These are phyloP conservation scores for Drosophila neoperkinsi DNA, from an alignment of 2,888 invertebrate species.

Conservation along the genomic window DNA sequence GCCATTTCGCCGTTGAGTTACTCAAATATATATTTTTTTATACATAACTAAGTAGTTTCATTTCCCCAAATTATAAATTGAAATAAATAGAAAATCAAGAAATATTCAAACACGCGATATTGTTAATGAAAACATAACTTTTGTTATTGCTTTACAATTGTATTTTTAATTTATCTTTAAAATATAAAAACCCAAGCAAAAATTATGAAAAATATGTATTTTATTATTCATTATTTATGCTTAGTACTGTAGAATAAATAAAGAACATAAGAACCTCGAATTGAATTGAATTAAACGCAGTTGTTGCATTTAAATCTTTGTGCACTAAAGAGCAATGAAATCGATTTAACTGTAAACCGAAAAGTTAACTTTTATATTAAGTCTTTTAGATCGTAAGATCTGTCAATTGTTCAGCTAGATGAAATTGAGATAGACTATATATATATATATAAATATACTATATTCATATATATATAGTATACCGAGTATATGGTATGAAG, in stretches of 20 bases:
- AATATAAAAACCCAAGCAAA: constrained; percentile 15
- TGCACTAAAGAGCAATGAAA: constrained; percentile 51
- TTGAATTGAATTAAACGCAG: constrained; percentile 32
- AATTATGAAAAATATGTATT: constrained; percentile 24
- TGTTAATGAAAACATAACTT: constrained; percentile 35
- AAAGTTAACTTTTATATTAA: constrained; percentile 57
- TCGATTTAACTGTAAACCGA: constrained; percentile 43
- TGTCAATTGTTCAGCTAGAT: constrained; percentile 58
- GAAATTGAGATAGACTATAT: constrained; percentile 4
- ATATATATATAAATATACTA: constrained; percentile 14
- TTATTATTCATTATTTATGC: neutral
- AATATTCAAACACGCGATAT: constrained; percentile 50
- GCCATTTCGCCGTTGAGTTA: constrained; percentile 38
- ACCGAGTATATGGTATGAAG: constrained; percentile 27
- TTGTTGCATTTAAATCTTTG: constrained; percentile 65
- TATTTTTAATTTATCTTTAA: constrained; percentile 60
- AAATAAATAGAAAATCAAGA: constrained; percentile 27
- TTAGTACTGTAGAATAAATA: constrained; percentile 21
- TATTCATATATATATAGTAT: neutral
- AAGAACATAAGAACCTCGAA: constrained; percentile 27
- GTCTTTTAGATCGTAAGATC: constrained; percentile 24
- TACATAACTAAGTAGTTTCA: constrained; percentile 26
- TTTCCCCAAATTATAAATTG: constrained; percentile 12
- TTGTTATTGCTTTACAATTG: constrained; percentile 51
- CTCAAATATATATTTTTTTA: constrained; percentile 52